Conservation (phyloP, 2,797 vertebrate species). For the Austrolebias charrua region DNA sequence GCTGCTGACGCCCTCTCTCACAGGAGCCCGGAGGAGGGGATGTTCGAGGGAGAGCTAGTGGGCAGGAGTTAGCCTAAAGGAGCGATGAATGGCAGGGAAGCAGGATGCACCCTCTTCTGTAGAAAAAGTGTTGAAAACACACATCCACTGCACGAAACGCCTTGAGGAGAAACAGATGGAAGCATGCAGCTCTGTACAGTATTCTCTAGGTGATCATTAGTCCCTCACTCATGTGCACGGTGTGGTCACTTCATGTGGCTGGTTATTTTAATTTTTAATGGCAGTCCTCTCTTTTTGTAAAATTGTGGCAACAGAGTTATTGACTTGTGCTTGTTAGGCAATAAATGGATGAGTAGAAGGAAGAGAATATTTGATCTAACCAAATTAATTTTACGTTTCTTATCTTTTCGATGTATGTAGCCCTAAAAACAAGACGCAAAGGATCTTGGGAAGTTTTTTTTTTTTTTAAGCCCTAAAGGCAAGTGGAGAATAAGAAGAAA, state of each 20-base stretch:
- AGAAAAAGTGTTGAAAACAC: constrained; percentile 46
- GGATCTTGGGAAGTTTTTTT: constrained; percentile 50
- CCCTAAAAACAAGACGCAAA: constrained; percentile 52
- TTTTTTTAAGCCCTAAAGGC: constrained; percentile 58
- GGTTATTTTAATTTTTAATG: constrained; percentile 36
- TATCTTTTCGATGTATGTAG: constrained; percentile 25
- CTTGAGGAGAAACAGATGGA: constrained; percentile 69
- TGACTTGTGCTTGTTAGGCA: constrained; percentile 3
- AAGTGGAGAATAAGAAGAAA: constrained; percentile 37
- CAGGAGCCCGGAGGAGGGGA: constrained; percentile 49
- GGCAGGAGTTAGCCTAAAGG: constrained; percentile 65
- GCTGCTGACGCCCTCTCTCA: constrained; percentile 68
- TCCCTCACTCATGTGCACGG: constrained; percentile 49
- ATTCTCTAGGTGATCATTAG: constrained; percentile 58
- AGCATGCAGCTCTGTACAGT: constrained; percentile 28
- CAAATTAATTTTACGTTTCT: constrained; percentile 49
- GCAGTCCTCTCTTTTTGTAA: constrained; percentile 21
- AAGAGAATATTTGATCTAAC: background rate
- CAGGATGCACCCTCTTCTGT: constrained; percentile 55
- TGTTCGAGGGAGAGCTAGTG: constrained; percentile 39
- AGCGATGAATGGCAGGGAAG: constrained; percentile 59
- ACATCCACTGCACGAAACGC: constrained; percentile 43
- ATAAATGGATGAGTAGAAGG: background rate
- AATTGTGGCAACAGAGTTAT: constrained; percentile 16
- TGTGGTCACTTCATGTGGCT: constrained; percentile 36